These are phyloP conservation scores for Neoseiulus cucumeris DNA, from an alignment of 1,140 invertebrate genomes.

Conservation along the genomic window DNA sequence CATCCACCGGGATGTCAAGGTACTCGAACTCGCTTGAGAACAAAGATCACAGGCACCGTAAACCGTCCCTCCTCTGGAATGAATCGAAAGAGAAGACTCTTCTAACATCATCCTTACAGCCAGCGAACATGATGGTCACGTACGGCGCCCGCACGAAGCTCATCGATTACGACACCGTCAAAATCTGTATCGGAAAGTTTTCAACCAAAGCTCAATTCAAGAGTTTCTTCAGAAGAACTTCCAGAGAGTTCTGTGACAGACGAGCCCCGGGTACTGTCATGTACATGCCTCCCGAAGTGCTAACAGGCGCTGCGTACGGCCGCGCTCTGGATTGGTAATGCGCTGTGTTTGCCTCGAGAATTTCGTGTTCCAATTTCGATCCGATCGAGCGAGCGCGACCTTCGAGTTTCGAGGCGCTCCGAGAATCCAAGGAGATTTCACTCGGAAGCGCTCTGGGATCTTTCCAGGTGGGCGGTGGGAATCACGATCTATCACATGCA, in stretches of 20 bases:
- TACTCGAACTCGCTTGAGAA: too few species aligned
- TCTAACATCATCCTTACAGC: neutral
- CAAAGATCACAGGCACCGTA: too few species aligned
- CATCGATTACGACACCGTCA: slow-evolving; percentile 2
- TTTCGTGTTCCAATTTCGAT: too few species aligned
- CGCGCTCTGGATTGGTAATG: slow-evolving; percentile 5
- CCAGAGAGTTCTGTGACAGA: neutral
- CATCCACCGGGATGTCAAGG: neutral
- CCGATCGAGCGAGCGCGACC: too few species aligned
- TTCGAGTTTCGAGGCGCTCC: too few species aligned
- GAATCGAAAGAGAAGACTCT: too few species aligned
- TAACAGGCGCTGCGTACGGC: neutral
- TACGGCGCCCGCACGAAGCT: neutral
- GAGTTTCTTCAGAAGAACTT: neutral
- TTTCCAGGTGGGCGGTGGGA: too few species aligned
- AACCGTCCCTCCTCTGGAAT: too few species aligned
- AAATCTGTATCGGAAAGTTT: slow-evolving; percentile 7
- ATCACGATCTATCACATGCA: too few species aligned
- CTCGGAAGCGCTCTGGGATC: too few species aligned
- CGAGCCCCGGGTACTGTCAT: neutral
- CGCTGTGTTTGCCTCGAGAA: too few species aligned
- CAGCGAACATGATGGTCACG: neutral
- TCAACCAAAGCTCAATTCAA: neutral
- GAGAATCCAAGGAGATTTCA: too few species aligned
- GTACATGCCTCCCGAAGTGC: neutral